Evolutionary conservation across 2,888 invertebrate genomes (phyloP), one percentile per base, ranked within the genome.

Genomic region (Hirtodrosophila histrioides): DNA sequence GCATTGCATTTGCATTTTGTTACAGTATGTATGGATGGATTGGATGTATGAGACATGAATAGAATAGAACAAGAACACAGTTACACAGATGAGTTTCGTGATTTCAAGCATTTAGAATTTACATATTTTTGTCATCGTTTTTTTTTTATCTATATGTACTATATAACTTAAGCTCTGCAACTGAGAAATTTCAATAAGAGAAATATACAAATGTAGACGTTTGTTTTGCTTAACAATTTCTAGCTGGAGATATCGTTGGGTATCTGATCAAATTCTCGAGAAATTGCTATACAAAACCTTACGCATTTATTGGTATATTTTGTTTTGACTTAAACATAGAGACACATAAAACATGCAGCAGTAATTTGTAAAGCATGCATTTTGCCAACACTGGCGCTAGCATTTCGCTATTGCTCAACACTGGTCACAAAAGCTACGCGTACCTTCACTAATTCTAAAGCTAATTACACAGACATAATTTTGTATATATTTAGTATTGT

Each of bases 111-210:
- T 50, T 67, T 8, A 58, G 10, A 51, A 54, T 73, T 70, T 53
- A 46, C 37, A 46, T 11, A n/a, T 39, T 10, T 35, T 49, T 12
- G 44, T 23, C 54, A 10, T 9, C 43, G n/a, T n/a, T n/a, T n/a
- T n/a, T n/a, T 29, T 27, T 54, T 29, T 45, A n/a, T 9, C 51
- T 17, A 27, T 9, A 5, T n/a, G 45, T 61, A 43, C 4, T 62
- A 37, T 53, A 49, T 81, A 78, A 85, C 86, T 87, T 87, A 87
- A 85, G 83, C 68, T 69, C 82, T 78, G 82, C 88, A 63, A 71
- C 65, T 78, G 51, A 69, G 51, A 57, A 65, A 53, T 50, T 46
- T 70, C 46, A 29, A 64, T 69, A 87, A 83, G 62, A 37, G 73
- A 83, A 85, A 87, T 82, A 78, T 49, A 73, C 82, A 87, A 83